Conservation (phyloP, 1,140 invertebrate genomes). For the Mycetomoellerius zeteki region DNA sequence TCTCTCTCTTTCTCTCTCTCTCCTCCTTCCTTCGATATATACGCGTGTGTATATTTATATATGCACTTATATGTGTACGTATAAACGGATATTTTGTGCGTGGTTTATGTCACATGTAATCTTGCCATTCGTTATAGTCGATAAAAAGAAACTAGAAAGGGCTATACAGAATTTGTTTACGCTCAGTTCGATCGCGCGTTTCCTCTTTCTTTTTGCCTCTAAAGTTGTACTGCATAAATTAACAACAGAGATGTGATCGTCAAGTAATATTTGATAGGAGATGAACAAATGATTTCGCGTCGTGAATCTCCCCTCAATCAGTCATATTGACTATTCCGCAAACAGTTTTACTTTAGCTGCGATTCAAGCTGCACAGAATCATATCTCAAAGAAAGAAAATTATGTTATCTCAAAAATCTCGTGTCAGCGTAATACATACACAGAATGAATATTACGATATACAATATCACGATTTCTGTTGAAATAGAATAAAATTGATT, state of each 20-base stretch:
- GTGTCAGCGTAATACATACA: background rate
- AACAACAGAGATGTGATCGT: conserved; percentile 33
- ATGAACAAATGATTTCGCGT: conserved; percentile 19
- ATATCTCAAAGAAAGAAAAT: background rate
- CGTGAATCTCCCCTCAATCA: background rate
- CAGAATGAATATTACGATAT: background rate
- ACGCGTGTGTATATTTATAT: conserved; percentile 26
- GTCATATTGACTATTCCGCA: background rate
- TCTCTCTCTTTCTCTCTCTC: background rate
- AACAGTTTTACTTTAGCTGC: conserved; percentile 19
- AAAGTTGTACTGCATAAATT: conserved; percentile 33
- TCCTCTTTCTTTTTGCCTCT: background rate
- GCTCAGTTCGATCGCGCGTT: background rate
- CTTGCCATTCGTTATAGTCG: conserved; percentile 53
- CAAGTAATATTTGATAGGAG: conserved; percentile 1
- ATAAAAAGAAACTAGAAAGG: conserved; percentile 61
- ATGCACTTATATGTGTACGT: conserved; percentile 49
- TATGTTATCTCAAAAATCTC: background rate
- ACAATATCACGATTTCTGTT: conserved; percentile 20
- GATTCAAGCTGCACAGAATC: conserved; percentile 10
- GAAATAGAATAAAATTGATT: conserved; percentile 33
- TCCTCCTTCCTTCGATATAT: background rate
- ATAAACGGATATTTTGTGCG: conserved; percentile 71
- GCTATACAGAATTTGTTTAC: conserved; percentile 38
- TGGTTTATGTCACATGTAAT: conserved; percentile 61